Evolutionary conservation across 2,888 invertebrate species (phyloP), one percentile per base, ranked within the genome.

Genomic region (Nemotelus pantherinus): DNA sequence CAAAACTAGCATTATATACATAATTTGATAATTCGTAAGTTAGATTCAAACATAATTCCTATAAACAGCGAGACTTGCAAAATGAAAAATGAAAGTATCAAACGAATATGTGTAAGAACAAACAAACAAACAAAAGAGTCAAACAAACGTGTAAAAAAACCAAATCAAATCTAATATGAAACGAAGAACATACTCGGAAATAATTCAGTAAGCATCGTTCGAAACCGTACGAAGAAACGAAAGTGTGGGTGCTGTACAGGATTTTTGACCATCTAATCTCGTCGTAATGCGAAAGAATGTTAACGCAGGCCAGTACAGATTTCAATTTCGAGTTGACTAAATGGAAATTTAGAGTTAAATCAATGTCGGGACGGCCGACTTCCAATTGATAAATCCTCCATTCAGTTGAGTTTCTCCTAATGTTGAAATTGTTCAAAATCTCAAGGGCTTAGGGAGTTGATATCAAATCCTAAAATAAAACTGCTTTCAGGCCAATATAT

Each of bases 241-340:
- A 80, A 81, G 81, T 82, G 81, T 80, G 80, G 82, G 80, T 79
- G 80, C 58, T 78, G 80, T 80, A 82, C 82, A 82, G 82, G 82
- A 82, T 82, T 81, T 82, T 82, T 82, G 82, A 82, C 82, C 82
- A 82, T 25, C 25, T 82, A 76, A 47, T 74, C 25, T 25, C 74
- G 74, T 74, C 60, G 74, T 43, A 10, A 53, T 70, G 41, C 57
- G 44, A 71, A 77, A 48, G 65, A 57, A 47, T 50, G 65, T 25
- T 47, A 44, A 5, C 5, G 9, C 41, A 65, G 44, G 39, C 63
- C 10, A 41, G 41, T 45, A 65, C 47, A 58, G 65, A 41, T 47
- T 39, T 25, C 25, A 25, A 65, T 77, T 58, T 58, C 64, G 58
- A 70, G 25, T 57, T 58, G 58, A 72, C 65, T 58, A n/a, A 45